phyloP scores from a whole-genome alignment of 2,797 vertebrate species.

The Anguilla pacifica region DNA sequence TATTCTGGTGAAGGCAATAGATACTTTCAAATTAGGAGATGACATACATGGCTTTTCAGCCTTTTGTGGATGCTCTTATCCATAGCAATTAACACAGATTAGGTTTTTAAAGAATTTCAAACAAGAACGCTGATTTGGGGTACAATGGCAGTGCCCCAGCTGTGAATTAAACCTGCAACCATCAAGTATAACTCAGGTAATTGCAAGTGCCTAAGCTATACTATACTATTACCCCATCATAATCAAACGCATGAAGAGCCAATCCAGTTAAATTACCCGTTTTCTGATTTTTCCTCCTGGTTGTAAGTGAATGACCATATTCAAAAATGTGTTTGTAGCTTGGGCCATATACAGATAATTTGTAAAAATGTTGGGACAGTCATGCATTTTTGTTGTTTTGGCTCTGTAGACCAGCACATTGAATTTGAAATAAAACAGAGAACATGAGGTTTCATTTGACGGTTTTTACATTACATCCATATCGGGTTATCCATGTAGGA shows the following conservation, averaged over 20 bases:
- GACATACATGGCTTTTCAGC: neutral
- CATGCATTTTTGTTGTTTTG: neutral
- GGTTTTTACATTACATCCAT: neutral
- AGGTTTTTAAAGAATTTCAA: neutral
- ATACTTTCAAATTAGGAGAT: neutral
- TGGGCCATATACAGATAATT: neutral
- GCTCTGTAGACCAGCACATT: neutral
- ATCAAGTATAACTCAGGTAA: neutral
- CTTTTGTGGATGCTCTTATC: neutral
- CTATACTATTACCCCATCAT: too few relatives aligned
- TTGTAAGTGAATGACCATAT: constrained; percentile 9
- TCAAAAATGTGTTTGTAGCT: constrained; percentile 7
- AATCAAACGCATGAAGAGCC: neutral
- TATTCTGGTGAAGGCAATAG: neutral
- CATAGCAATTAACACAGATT: neutral
- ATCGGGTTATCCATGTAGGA: neutral
- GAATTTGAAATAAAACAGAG: neutral
- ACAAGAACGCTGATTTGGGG: neutral
- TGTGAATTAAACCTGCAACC: neutral
- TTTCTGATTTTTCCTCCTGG: constrained; percentile 9
- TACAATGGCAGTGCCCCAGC: neutral
- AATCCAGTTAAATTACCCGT: constrained; percentile 6
- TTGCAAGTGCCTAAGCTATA: neutral
- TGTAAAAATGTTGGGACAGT: neutral
- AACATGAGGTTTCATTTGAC: neutral